These are phyloP conservation scores for Apodemus agrarius DNA, from an alignment of 2,797 vertebrate genomes.

Conservation along the genomic window DNA sequence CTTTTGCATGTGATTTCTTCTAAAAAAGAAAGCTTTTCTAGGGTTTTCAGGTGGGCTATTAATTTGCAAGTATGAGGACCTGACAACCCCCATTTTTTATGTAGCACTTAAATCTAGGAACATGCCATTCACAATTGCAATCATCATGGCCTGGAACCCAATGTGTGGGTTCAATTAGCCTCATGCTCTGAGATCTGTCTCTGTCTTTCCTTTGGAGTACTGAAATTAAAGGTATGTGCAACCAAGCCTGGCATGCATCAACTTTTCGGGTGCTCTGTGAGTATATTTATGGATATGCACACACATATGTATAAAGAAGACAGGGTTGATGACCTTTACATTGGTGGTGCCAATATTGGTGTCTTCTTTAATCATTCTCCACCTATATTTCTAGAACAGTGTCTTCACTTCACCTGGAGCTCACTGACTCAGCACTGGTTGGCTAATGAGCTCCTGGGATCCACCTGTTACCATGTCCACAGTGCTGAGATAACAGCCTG, in stretches of 20 bases:
- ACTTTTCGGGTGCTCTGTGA: neutral
- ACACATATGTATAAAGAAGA: neutral
- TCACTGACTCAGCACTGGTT: neutral
- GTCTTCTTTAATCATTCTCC: neutral
- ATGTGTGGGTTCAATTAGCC: neutral
- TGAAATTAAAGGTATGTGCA: neutral
- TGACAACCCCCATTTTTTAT: neutral
- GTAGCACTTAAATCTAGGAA: neutral
- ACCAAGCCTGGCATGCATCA: neutral
- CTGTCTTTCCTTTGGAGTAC: neutral
- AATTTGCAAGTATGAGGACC: neutral
- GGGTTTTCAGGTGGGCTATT: neutral
- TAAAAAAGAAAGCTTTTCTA: neutral
- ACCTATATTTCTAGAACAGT: neutral
- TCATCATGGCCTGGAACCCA: neutral
- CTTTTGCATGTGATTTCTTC: neutral
- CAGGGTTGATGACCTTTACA: neutral
- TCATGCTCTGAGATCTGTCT: neutral
- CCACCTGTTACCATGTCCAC: neutral
- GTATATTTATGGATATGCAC: neutral
- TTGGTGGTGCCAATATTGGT: neutral
- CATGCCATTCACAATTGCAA: neutral
- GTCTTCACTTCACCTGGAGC: neutral
- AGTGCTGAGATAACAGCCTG: neutral
- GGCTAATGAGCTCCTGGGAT: neutral